phyloP scores from a whole-genome alignment of 2,888 invertebrate genomes.

The Drosophila vallismaia region DNA sequence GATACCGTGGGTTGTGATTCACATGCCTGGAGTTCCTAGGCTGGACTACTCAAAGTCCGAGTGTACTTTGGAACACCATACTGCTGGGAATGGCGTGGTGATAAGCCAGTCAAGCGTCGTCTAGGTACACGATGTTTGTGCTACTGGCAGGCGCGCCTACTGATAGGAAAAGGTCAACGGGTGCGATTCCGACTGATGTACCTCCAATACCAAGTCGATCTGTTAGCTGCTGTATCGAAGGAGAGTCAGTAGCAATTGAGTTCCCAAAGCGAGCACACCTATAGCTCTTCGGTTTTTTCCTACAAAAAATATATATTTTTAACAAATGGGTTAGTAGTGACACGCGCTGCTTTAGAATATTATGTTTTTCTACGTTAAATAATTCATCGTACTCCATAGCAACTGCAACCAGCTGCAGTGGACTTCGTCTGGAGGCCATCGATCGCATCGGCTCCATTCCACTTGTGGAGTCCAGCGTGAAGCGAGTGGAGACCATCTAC shows the following conservation, averaged over 20 bases:
- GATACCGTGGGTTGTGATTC: constrained; percentile 33
- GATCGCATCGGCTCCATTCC: constrained; percentile 91
- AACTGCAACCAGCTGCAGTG: constrained; percentile 72
- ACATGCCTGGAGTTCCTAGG: constrained; percentile 55
- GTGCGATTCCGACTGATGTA: constrained; percentile 42
- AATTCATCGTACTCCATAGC: constrained; percentile 41
- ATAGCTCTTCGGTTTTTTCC: not conserved
- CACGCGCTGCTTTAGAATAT: constrained; percentile 1
- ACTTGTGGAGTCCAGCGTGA: constrained; percentile 91
- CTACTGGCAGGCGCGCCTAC: constrained; percentile 27
- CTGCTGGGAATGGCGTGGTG: constrained; percentile 59
- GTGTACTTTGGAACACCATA: constrained; percentile 62
- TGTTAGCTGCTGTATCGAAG: constrained; percentile 45
- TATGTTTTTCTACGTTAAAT: not conserved
- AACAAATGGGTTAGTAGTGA: constrained; percentile 63
- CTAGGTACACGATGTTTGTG: constrained; percentile 55
- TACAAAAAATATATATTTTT: constrained; percentile 1
- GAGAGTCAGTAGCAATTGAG: constrained; percentile 28
- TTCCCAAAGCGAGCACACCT: constrained; percentile 1
- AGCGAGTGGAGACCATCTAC: constrained; percentile 90
- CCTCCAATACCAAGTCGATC: constrained; percentile 42
- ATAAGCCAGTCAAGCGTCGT: constrained; percentile 52
- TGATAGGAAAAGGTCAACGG: constrained; percentile 27
- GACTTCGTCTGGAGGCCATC: constrained; percentile 88
- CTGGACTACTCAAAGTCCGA: constrained; percentile 23